Percentiles rank a stretch among this genome's conserved stretches.
These are phyloP conservation scores for Chrysaora quinquecirrha DNA, from an alignment of 30 jellyfish, hydroid and myxozoan species.

Conservation along the genomic window DNA sequence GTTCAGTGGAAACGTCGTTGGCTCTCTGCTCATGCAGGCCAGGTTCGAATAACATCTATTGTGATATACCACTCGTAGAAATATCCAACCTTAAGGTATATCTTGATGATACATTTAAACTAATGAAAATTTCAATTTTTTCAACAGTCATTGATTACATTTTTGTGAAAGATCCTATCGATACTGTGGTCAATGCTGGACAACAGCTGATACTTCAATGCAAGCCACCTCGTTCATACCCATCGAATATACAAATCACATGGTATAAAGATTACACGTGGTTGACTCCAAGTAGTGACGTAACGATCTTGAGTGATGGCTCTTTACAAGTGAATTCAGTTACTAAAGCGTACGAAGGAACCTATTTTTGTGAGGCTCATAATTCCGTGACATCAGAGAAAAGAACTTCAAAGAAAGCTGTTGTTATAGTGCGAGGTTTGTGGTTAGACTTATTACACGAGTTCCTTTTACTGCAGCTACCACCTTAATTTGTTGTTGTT, in stretches of 20 bases:
- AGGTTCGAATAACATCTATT: too few relatives aligned
- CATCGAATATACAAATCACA: constrained; percentile 17
- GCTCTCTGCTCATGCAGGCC: too few relatives aligned
- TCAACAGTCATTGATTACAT: constrained; percentile 64
- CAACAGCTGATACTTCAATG: constrained; percentile 44
- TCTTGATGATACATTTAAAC: too few relatives aligned
- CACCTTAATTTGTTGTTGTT: too few relatives aligned
- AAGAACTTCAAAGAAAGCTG: constrained; percentile 71
- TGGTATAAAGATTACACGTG: constrained; percentile 57
- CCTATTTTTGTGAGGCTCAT: constrained; percentile 68
- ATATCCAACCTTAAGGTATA: too few relatives aligned
- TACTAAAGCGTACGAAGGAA: constrained; percentile 39
- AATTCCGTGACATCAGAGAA: constrained; percentile 53
- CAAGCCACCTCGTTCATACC: constrained; percentile 79
- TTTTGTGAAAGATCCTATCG: constrained; percentile 48
- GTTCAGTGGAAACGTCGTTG: too few relatives aligned
- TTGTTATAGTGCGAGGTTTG: constrained; percentile 68
- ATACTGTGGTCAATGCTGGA: constrained; percentile 19
- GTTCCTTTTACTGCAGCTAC: too few relatives aligned
- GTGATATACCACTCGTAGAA: too few relatives aligned
- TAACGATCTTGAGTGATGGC: constrained; percentile 17
- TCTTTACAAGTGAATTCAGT: constrained; percentile 23
- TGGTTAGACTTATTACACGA: too few relatives aligned
- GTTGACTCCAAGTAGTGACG: not conserved
- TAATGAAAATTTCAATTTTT: too few relatives aligned